Base-by-base conservation (phyloP, 1,140 invertebrate species). In the Caerostris darwini region DNA sequence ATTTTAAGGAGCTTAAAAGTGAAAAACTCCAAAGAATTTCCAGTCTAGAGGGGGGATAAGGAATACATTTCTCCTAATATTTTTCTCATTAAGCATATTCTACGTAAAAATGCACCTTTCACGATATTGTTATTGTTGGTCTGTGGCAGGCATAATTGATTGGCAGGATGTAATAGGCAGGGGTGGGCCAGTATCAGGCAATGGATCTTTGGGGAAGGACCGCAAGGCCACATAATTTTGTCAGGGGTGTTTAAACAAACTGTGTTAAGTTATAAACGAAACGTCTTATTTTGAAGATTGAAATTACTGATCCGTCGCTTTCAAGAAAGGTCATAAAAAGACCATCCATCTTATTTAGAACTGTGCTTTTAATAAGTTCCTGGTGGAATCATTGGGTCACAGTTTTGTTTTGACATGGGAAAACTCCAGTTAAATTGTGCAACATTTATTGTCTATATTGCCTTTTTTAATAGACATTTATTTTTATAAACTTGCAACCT, bases 291-390 rank as follows among this genome's bases (percentile, higher is more conserved):
- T 34, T 34, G 34, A 34, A 34, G 34, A 34, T 34, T 19, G 17
- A 14, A 56, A 83, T 57, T 56, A 83, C n/a, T 57, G 82, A 58
- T 83, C 54, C 14, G 5, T 3, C 53, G 14, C 14, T 64, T 56
- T 83, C 5, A 57, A 54, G 81, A 71, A 17, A 57, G 82, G 82
- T 58, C 82, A 83, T 83, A 83, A 83, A 57, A 83, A 58, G n/a
- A 83, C 7, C 57, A 83, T 83, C 82, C 82, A 83, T 83, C 82
- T 57, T 83, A 57, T 7, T 57, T 58, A 83, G 54, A 56, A n/a
- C 7, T 56, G 82, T 54, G 82, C 57, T 53, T 83, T 54, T 83
- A 58, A 83, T 34, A 57, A 83, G 82, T 83, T 83, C 56, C 82
- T 58, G 54, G 14, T 83, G 82, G 82, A 57, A 57, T 57, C 7